Percentiles rank a stretch among this genome's conserved stretches.
These are phyloP conservation scores for Lamprologus sp. DNA, from an alignment of 2,113 vertebrate genomes.

Conservation along the genomic window DNA sequence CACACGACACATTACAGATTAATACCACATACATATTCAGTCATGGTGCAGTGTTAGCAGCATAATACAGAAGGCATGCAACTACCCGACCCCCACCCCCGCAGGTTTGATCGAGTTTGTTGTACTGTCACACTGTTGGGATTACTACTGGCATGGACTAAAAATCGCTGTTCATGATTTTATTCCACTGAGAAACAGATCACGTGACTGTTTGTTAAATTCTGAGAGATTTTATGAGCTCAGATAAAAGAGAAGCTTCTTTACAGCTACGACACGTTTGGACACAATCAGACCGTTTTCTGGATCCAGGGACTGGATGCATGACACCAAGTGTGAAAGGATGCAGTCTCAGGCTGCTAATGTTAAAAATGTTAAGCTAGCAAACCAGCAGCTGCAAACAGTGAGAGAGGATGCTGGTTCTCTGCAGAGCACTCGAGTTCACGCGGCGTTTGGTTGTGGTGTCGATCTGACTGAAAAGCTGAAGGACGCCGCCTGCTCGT, in stretches of 20 bases:
- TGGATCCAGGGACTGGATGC: not conserved
- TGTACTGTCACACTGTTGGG: not conserved
- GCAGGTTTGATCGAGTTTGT: not conserved
- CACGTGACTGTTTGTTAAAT: not conserved
- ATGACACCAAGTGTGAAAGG: no score
- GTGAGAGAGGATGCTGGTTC: not conserved
- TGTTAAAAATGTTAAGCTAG: not conserved
- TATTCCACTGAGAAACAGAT: not conserved
- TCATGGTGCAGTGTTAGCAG: not conserved
- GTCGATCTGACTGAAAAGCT: not conserved
- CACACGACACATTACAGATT: conserved; percentile 11
- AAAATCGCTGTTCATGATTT: not conserved
- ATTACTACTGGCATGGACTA: not conserved
- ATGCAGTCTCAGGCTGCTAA: not conserved
- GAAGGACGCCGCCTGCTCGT: not conserved
- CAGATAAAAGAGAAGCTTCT: not conserved
- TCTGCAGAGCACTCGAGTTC: not conserved
- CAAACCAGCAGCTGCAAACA: not conserved
- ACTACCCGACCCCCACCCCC: not conserved
- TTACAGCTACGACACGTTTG: not conserved
- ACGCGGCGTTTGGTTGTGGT: fast-evolving
- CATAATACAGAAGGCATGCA: not conserved
- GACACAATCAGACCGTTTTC: fast-evolving
- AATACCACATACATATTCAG: conserved; percentile 8
- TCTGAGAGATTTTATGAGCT: fast-evolving